phyloP scores from a whole-genome alignment of 2,113 vertebrate species.

The Xiphorhynchus elegans region DNA sequence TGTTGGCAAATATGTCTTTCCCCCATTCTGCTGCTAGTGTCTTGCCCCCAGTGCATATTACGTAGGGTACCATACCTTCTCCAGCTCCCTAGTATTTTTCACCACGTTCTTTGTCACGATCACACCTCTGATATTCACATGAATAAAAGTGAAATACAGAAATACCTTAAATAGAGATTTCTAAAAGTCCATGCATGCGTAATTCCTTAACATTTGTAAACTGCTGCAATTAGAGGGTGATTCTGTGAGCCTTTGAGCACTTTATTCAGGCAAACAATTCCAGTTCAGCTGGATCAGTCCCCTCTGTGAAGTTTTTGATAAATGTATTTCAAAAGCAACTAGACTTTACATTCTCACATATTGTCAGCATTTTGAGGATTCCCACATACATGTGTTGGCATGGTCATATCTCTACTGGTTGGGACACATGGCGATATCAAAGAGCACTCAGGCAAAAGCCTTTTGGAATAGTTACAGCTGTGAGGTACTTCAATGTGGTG shows the following conservation, averaged over 20 bases:
- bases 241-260: not conserved
- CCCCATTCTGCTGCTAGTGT: not conserved
- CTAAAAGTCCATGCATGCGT: not conserved
- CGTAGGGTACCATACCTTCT: not conserved
- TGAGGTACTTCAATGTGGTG: not conserved
- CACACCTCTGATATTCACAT: not conserved
- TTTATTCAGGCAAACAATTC: not conserved
- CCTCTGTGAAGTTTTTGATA: not conserved
- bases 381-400: not conserved
- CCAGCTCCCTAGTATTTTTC: not conserved
- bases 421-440: not conserved
- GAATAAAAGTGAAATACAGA: not conserved
- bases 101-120: fast-evolving
- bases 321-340: not conserved
- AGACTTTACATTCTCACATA: not conserved
- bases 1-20: not conserved
- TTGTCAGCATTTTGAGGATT: not conserved
- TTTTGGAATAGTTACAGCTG: not conserved
- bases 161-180: not conserved
- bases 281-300: not conserved
- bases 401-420: not conserved
- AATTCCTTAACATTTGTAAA: not conserved
- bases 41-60: not conserved
- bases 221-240: not conserved
- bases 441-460: not conserved